A percentile compares a stretch with the other conserved stretches of the same genome.
Evolutionary conservation across 2,797 vertebrate species (phyloP).

Genomic region (Malacoctenus gilli): DNA sequence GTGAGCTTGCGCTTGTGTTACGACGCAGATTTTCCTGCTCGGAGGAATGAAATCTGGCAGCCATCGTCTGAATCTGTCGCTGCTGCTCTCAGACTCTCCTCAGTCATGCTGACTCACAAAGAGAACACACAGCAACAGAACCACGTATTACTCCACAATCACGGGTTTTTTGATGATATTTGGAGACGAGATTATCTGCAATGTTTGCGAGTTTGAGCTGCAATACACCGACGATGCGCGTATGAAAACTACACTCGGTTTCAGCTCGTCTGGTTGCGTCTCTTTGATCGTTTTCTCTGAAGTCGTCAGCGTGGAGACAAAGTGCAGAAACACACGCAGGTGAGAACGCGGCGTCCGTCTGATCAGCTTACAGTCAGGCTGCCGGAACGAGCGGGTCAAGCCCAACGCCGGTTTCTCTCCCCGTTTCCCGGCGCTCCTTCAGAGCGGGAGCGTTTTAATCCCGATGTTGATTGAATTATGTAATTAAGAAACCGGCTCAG

Average conservation of each 20-base stretch:
- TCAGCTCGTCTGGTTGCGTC: neutral
- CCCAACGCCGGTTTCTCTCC: slow-evolving; percentile 35
- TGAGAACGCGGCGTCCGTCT: slow-evolving; percentile 23
- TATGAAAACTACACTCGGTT: neutral
- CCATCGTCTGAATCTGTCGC: no score
- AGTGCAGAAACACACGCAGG: slow-evolving; percentile 14
- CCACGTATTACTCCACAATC: slow-evolving; percentile 4
- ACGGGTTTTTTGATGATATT: neutral
- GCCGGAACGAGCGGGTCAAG: slow-evolving; percentile 48
- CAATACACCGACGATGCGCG: neutral
- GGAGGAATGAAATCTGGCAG: no score
- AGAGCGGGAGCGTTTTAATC: slow-evolving; percentile 36
- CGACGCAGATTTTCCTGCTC: no score
- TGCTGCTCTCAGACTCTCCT: no score
- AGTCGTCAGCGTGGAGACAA: slow-evolving; percentile 1
- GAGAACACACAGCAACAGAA: no score
- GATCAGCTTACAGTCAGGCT: slow-evolving; percentile 46
- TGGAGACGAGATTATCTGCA: slow-evolving; percentile 2
- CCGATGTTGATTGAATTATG: slow-evolving; percentile 40
- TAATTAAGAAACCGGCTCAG: slow-evolving; percentile 5
- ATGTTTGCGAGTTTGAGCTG: slow-evolving; percentile 1
- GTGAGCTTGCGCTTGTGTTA: no score
- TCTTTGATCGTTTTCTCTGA: slow-evolving; percentile 34
- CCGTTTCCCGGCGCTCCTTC: slow-evolving; percentile 27
- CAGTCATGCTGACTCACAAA: no score